Evolutionary conservation across 2,888 invertebrate genomes (phyloP), one percentile per base, ranked within the genome.

Genomic region (Zygothrica quintamaculata): DNA sequence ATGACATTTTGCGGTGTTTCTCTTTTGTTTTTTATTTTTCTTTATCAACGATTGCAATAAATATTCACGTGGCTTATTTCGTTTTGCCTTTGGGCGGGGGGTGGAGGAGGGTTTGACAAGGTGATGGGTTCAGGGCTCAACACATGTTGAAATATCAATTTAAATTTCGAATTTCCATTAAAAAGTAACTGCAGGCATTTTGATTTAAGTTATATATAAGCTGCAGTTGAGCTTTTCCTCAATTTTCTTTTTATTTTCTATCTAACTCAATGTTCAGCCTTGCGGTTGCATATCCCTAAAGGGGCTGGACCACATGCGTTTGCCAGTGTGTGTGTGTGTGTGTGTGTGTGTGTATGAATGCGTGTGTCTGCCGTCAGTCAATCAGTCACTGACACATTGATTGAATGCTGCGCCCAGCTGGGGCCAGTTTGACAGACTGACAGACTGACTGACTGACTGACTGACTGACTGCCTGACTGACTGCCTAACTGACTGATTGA

Each of bases 1-100:
- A 31, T 37, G 46, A 22, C 46, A 13, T 16, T 22, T 22, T 47
- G 47, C 37, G 16, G 50, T 44, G 46, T 51, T 62, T 22, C 18
- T 22, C n/a, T n/a, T n/a, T n/a, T n/a, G n/a, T n/a, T n/a, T n/a
- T n/a, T n/a, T n/a, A n/a, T n/a, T 22, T 22, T 22, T 22, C 5
- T 81, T 84, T 80, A 73, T 84, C 70, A 52, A 65, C 46, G 61
- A 67, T 70, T 77, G 82, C 72, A 65, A 82, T 77, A 81, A 82
- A 82, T 82, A 85, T 75, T 58, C 60, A 42, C 48, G 58, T 39
- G 62, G 70, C 16, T 73, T 64, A 68, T 74, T 69, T 53, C 39
- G 51, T n/a, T n/a, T n/a, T n/a, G n/a, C n/a, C n/a, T n/a, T n/a
- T n/a, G n/a, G n/a, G n/a, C n/a, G n/a, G 39, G 56, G 52, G 12